Evolutionary conservation across 2,797 vertebrate species (phyloP).

Genomic region (Myripristis murdjan): DNA sequence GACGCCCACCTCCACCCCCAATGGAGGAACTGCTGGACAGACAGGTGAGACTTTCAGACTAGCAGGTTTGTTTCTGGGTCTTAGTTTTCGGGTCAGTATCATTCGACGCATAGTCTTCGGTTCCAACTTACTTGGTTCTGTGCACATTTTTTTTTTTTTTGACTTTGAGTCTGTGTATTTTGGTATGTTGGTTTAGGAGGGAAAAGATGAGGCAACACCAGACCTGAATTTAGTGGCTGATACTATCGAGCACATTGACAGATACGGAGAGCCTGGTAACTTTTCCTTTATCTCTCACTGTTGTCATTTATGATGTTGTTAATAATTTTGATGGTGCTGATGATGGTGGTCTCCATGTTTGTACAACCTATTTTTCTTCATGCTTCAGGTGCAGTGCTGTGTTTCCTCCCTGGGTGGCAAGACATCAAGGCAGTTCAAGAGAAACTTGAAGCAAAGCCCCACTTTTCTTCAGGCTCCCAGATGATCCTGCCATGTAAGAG

Average conservation of each 20-base stretch:
- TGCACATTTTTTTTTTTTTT: accelerated
- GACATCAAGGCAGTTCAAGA: conserved; percentile 94
- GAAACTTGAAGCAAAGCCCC: conserved; percentile 84
- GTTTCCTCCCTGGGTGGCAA: conserved; percentile 98
- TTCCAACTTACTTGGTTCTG: not conserved
- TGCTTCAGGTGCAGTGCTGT: conserved; percentile 92
- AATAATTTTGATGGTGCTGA: not conserved
- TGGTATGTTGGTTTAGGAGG: conserved; percentile 50
- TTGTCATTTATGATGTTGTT: not conserved
- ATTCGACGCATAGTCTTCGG: not conserved
- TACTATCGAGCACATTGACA: conserved; percentile 92
- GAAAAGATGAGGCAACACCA: conserved; percentile 81
- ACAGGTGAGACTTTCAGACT: conserved; percentile 51
- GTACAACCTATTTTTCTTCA: not conserved
- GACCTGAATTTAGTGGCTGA: conserved; percentile 91
- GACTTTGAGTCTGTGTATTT: not conserved
- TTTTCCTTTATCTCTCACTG: not conserved
- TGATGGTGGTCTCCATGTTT: not conserved
- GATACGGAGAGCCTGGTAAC: conserved; percentile 90
- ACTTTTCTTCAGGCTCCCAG: conserved; percentile 85
- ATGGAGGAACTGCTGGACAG: accelerated
- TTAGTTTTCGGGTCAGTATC: not conserved
- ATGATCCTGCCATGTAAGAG: conserved; percentile 92
- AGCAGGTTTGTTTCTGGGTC: not conserved
- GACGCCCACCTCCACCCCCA: conserved; percentile 50